Base-by-base conservation (phyloP, 64 coral and sea anemone species). In the Orbicella faveolata region DNA sequence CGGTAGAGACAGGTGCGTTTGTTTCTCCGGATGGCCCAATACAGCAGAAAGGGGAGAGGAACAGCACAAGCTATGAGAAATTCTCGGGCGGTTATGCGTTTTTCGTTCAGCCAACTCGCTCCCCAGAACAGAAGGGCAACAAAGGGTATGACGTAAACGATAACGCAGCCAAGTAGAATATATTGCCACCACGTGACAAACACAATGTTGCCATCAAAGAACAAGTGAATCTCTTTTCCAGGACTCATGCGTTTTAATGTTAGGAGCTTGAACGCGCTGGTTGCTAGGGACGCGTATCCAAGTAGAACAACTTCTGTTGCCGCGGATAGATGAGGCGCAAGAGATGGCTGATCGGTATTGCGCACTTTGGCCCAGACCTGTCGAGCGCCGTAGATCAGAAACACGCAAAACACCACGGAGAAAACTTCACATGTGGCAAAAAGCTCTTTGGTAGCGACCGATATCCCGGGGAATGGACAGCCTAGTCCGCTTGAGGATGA, bases 181-280 rank as follows among this genome's bases (percentile, higher is more conserved):
- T 25, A 83, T 72, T 95, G 93, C 93, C 93, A 95, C 93, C 93
- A 95, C 20, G 77, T 79, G 83, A 89, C 88, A 63, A 89, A 91
- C 39, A 75, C 52, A 18, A 95, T 83, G 75, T 91, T 95, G 63
- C 83, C 93, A 76, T 95, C 84, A 75, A 88, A 89, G 44, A 88
- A 91, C 53, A 91, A 68, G 59, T 83, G 68, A n/a, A 52, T 61
- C 20, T 77, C 74, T 4, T 30, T 25, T 26, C 30, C 57, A 79
- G 77, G 51, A 48, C 51, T 48, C 48, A 79, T 1, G 7, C 41
- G 41, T 17, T 82, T 18, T 23, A 69, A 15, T 23, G 80, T 74
- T 5, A 95, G 70, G 39, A 95, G 84, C 34, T 91, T 88, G 36
- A 95, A 87, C 57, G 89, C 87, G 9, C 82, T 90, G 73, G 90